Evolutionary conservation across 2,113 vertebrate species (phyloP).

Genomic region (Chionodraco myersi): DNA sequence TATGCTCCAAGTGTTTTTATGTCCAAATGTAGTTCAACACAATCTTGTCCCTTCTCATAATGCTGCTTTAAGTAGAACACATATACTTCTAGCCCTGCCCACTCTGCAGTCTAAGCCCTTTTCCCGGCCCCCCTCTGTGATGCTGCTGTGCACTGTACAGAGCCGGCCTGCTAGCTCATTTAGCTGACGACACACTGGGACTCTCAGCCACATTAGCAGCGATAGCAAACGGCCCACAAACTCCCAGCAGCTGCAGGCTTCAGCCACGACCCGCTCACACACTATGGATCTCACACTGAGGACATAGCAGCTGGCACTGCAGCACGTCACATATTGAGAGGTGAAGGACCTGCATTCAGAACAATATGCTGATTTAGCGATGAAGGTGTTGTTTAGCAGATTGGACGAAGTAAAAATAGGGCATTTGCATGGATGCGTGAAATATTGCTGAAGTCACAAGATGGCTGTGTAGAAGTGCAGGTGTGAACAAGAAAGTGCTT

Average conservation of each 20-base stretch:
- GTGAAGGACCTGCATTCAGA: constrained; percentile 52
- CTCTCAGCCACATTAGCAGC: constrained; percentile 31
- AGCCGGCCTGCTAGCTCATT: constrained; percentile 57
- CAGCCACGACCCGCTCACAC: constrained; percentile 18
- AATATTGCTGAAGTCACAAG: background rate
- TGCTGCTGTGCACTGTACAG: constrained; percentile 64
- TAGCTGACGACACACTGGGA: constrained; percentile 62
- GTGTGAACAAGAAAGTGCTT: constrained; percentile 8
- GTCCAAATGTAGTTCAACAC: background rate
- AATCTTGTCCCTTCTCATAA: constrained; percentile 17
- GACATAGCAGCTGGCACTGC: constrained; percentile 52
- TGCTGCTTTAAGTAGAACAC: constrained; percentile 56
- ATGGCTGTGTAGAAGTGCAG: constrained; percentile 25
- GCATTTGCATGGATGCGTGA: background rate
- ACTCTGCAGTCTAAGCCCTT: constrained; percentile 67
- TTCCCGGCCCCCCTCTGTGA: constrained; percentile 22
- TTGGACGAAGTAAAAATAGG: background rate
- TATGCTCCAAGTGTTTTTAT: background rate
- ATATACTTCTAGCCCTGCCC: constrained; percentile 56
- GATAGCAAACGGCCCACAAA: constrained; percentile 22
- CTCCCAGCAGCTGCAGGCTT: constrained; percentile 11
- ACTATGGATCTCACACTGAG: constrained; percentile 25
- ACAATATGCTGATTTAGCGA: constrained; percentile 49
- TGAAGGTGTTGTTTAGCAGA: constrained; percentile 49
- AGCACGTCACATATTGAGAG: constrained; percentile 48